Evolutionary conservation across 1,140 invertebrate genomes (phyloP).

Genomic region (Chelonus insularis): DNA sequence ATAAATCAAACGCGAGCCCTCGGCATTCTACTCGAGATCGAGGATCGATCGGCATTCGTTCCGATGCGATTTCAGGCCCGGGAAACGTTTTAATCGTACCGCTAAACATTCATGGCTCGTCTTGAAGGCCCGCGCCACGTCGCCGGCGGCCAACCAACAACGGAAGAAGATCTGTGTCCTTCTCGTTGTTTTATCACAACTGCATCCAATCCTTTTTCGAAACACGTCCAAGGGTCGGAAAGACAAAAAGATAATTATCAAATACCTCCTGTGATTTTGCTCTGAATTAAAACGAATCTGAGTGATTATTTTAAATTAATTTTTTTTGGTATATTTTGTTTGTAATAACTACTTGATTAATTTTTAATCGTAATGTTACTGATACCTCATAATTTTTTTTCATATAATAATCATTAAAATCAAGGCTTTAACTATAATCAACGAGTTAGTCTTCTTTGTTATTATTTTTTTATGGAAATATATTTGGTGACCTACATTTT

Average conservation of each 20-base stretch:
- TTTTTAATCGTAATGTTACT: too few species aligned
- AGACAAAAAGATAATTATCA: constrained; percentile 16
- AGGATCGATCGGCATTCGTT: constrained; percentile 47
- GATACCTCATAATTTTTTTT: too few species aligned
- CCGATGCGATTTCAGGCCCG: constrained; percentile 38
- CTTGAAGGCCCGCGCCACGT: constrained; percentile 3
- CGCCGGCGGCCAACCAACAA: constrained; percentile 4
- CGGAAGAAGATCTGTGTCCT: constrained; percentile 8
- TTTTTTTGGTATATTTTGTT: background rate
- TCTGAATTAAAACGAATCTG: background rate
- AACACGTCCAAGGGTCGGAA: background rate
- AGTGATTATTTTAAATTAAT: background rate
- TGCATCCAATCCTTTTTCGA: constrained; percentile 13
- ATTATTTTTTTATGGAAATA: too few species aligned
- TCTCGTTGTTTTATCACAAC: constrained; percentile 14
- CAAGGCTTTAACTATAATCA: too few species aligned
- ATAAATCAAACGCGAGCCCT: constrained; percentile 48
- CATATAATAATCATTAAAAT: too few species aligned
- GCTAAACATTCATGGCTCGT: constrained; percentile 39
- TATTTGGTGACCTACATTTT: too few species aligned
- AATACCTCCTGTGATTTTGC: constrained; percentile 1
- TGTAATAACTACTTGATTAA: background rate
- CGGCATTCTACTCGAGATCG: constrained; percentile 38
- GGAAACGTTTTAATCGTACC: constrained; percentile 46
- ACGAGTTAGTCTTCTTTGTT: too few species aligned